A percentile compares a stretch with the other conserved stretches of the same genome.
These are phyloP conservation scores for Poliocrania exsul DNA, from an alignment of 2,797 vertebrate species.

Conservation along the genomic window DNA sequence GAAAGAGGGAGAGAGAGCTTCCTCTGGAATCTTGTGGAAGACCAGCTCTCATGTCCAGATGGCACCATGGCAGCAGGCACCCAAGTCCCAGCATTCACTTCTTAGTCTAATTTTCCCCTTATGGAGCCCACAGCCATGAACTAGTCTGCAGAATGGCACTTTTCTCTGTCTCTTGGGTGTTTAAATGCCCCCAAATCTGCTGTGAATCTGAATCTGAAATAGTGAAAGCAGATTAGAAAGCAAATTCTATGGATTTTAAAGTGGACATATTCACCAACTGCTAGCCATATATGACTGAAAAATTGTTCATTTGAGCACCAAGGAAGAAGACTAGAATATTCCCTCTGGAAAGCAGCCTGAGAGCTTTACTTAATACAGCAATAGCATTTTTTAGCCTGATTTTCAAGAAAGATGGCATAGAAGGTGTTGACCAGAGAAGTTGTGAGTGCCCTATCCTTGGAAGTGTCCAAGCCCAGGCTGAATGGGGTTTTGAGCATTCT, in stretches of 20 bases:
- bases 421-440: background rate
- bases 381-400: background rate
- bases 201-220: background rate
- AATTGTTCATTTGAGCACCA: background rate
- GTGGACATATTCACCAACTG: background rate
- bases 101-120: background rate
- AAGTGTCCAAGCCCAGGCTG: background rate
- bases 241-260: background rate
- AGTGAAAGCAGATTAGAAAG: background rate
- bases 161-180: background rate
- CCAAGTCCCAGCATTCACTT: background rate
- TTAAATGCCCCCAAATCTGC: background rate
- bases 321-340: background rate
- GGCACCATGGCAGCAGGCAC: background rate
- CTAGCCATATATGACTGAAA: background rate
- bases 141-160: background rate
- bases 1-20: too few species aligned
- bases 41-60: too few species aligned
- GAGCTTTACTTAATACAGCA: background rate
- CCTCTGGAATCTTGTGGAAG: too few species aligned
- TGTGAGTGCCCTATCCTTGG: background rate
- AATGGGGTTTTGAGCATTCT: background rate
- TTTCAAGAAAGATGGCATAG: background rate
- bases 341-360: background rate
- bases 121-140: background rate